Conservation (phyloP, 2,888 invertebrate genomes). For the Lapara coniferarum region DNA sequence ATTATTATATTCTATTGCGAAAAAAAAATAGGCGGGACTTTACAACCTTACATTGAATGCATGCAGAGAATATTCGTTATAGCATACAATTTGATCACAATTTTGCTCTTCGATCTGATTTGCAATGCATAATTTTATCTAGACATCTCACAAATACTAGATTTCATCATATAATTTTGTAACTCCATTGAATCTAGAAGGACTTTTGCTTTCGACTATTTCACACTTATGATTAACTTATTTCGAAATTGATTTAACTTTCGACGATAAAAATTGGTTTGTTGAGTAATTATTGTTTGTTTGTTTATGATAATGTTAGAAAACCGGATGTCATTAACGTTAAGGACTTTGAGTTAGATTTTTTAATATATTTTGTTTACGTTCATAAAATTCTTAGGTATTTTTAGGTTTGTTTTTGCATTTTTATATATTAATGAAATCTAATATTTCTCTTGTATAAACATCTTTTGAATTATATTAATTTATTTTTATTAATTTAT, state of each 20-base stretch:
- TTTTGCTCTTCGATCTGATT: neutral
- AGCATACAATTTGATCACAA: neutral
- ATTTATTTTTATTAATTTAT: neutral
- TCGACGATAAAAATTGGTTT: neutral
- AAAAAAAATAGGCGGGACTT: too few relatives aligned
- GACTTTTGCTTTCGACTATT: slow-evolving; percentile 16
- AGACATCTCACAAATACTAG: neutral
- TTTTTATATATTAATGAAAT: neutral
- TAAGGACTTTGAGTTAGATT: neutral
- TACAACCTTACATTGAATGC: too few relatives aligned
- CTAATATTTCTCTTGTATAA: too few relatives aligned
- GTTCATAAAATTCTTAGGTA: neutral
- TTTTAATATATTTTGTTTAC: neutral
- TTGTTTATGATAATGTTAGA: neutral
- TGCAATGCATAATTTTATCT: neutral
- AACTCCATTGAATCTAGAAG: slow-evolving; percentile 1
- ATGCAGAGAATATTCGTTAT: neutral
- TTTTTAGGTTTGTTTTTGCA: neutral
- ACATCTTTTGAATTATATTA: neutral
- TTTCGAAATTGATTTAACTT: neutral
- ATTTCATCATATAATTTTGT: neutral
- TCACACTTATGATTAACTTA: slow-evolving; percentile 18
- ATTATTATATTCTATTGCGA: too few relatives aligned
- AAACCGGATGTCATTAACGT: neutral
- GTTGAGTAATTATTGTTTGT: slow-evolving; percentile 6